These are phyloP conservation scores for Eubasilissa regina DNA, from an alignment of 1,140 invertebrate species.

Conservation along the genomic window DNA sequence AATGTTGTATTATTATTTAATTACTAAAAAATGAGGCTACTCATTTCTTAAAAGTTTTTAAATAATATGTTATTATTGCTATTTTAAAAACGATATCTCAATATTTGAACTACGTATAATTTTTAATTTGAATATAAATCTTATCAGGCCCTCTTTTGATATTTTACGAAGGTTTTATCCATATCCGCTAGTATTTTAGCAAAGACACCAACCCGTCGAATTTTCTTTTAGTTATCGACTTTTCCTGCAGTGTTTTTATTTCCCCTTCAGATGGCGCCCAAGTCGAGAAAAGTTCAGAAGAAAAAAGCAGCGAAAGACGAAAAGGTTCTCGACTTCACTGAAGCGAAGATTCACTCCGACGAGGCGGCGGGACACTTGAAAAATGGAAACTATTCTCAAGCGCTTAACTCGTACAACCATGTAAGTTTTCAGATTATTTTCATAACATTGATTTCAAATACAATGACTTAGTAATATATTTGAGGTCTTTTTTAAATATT, in stretches of 20 bases:
- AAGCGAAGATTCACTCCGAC: slow-evolving; percentile 76
- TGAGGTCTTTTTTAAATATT: too few relatives aligned
- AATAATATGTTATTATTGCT: too few relatives aligned
- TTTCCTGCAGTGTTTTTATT: slow-evolving; percentile 17
- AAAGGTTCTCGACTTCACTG: slow-evolving; percentile 69
- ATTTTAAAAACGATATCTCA: too few relatives aligned
- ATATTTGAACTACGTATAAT: too few relatives aligned
- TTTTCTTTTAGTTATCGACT: not conserved
- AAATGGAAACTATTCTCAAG: slow-evolving; percentile 78
- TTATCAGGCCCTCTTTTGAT: not conserved
- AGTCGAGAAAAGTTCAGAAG: slow-evolving; percentile 35
- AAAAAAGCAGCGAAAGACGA: slow-evolving; percentile 68
- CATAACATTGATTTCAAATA: too few relatives aligned
- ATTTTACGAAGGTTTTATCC: not conserved
- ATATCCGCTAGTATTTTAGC: not conserved
- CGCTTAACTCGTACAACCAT: slow-evolving; percentile 77
- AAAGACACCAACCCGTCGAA: not conserved
- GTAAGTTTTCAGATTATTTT: slow-evolving; percentile 66
- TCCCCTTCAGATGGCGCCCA: slow-evolving; percentile 51
- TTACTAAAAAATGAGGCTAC: too few relatives aligned
- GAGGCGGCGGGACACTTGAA: slow-evolving; percentile 82
- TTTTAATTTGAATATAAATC: too few relatives aligned
- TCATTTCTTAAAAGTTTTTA: too few relatives aligned
- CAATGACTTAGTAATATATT: too few relatives aligned
- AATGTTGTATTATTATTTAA: too few relatives aligned